Conservation (phyloP, 2,113 vertebrate genomes). For the Anguilla rostrata region DNA sequence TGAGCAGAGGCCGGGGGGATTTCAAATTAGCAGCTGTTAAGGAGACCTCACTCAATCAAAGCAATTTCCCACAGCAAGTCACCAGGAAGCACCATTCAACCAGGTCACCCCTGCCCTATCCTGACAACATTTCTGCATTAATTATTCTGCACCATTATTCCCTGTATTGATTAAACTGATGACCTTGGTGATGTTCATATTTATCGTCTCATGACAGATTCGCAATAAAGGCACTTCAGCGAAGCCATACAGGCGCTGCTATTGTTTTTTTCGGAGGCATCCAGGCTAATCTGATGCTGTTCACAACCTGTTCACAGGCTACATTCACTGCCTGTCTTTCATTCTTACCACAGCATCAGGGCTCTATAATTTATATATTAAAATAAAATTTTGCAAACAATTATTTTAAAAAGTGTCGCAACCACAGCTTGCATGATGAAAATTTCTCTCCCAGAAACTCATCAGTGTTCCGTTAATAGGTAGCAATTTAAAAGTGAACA, state of each 20-base stretch:
- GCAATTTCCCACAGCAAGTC: slow-evolving; percentile 48
- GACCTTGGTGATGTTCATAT: background rate
- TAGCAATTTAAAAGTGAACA: no score
- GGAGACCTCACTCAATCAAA: slow-evolving; percentile 52
- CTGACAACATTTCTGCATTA: slow-evolving; percentile 25
- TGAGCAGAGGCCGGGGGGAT: slow-evolving; percentile 31
- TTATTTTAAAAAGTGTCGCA: no score
- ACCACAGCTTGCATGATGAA: no score
- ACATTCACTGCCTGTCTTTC: no score
- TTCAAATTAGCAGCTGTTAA: slow-evolving; percentile 36
- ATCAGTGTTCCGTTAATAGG: no score
- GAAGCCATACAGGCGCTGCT: background rate
- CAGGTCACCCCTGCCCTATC: slow-evolving; percentile 40
- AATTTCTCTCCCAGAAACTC: no score
- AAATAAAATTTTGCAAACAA: no score
- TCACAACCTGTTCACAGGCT: no score
- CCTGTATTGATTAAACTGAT: slow-evolving; percentile 45
- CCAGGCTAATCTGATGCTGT: background rate
- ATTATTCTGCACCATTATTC: slow-evolving; percentile 52
- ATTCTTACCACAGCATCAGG: no score
- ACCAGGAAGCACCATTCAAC: slow-evolving; percentile 38
- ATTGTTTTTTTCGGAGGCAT: background rate
- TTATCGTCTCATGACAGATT: slow-evolving; percentile 20
- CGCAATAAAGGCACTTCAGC: background rate
- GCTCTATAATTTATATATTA: no score